Evolutionary conservation across 1,140 invertebrate species (phyloP), one percentile per base, ranked within the genome.

Genomic region (Drosophila aff.): DNA sequence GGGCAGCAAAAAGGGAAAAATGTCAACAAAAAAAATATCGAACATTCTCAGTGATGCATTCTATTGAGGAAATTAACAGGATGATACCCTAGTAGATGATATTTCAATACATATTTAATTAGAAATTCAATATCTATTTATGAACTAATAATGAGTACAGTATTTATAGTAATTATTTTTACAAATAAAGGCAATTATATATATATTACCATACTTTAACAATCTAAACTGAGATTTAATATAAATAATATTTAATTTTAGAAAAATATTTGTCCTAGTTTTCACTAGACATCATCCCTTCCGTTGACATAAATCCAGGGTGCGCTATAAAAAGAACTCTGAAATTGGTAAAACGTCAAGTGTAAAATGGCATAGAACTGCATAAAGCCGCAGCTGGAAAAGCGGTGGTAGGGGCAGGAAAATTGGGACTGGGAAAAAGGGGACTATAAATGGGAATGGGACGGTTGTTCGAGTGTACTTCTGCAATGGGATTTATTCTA

Each of bases 341-440:
- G 64, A 89, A 87, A 87, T 87, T 90, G 84, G 84, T 87, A 84
- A 90, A 87, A 84, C 84, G 84, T 87, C 84, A 87, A 87, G 84
- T 87, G 84, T 72, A 76, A 64, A 69, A 59, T 61, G 72, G 81
- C 81, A 85, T 78, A 84, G 80, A 87, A 83, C 84, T 86, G 83
- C 81, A 89, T 89, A 89, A 87, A 83, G 84, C 76, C 65, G 76
- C 69, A 65, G 59, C 58, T 79, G 75, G 55, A 62, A 76, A 76
- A 53, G 63, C 49, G 36, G 13, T 21, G 74, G 47, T 18, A n/a
- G 26, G 46, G 21, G n/a, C 6, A 6, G 33, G 40, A 16, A 61
- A 73, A 46, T 11, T 23, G 53, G 18, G 15, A 7, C 31, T 4
- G n/a, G 44, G 38, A 21, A 55, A 31, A 23, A 10, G 26, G 68